Base-by-base conservation (phyloP, 2,888 invertebrate genomes). In the Lycaena phlaeas region DNA sequence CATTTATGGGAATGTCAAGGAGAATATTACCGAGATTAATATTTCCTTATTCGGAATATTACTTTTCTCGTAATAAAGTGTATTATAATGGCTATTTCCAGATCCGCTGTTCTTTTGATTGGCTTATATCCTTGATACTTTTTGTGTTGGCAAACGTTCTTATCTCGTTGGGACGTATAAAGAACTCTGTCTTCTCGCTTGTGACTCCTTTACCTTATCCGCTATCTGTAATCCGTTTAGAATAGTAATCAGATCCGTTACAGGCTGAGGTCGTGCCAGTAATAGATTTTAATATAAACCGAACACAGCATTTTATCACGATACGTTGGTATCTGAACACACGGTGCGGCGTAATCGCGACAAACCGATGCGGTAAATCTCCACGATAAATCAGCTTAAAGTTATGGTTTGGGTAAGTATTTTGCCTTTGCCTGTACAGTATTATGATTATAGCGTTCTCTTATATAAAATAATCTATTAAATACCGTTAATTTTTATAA, bases 181-280 rank as follows among this genome's bases (percentile, higher is more conserved):
- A n/a, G 34, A 18, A 34, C 7, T 18, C 34, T 5, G 22, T 4
- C 22, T 18, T 34, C 34, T 34, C 34, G 34, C 22, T 34, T 34
- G 22, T 34, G 18, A 34, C 34, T 11, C 14, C 9, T 22, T 22
- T 34, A 12, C 34, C 34, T 34, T 34, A 34, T 34, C 34, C 34
- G 34, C 12, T 34, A 34, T 34, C 34, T 34, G 34, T 34, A 12
- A 18, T 29, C 22, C 28, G 38, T 28, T 28, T 14, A 9, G 38
- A 38, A 38, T 38, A 38, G 28, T 38, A 28, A 38, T 34, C 34
- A 17, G 38, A 38, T 38, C 38, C 28, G 18, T 38, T 27, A 14
- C 17, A 31, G 14, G n/a, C 18, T 18, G 38, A 38, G 27, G 27
- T 38, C 38, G 38, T 38, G 38, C 27, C 27, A 29, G 4, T 34